phyloP scores from a whole-genome alignment of 2,113 vertebrate species.

The Antechinus flavipes region DNA sequence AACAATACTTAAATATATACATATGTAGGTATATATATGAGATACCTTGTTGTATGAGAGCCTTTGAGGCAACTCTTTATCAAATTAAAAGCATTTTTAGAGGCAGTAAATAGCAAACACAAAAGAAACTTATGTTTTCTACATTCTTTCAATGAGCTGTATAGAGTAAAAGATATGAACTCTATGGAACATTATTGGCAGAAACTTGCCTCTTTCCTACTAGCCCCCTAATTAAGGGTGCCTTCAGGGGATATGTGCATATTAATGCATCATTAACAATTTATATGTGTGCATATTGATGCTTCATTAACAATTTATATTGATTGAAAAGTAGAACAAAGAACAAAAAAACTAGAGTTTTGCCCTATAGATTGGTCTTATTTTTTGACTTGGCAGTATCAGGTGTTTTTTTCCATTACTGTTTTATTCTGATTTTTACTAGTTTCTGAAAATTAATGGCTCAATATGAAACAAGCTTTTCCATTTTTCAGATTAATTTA shows the following conservation, averaged over 20 bases:
- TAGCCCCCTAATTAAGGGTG: neutral
- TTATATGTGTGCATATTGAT: neutral
- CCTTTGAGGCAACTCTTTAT: neutral
- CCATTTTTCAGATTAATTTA: neutral
- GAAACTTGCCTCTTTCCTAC: neutral
- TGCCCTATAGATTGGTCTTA: neutral
- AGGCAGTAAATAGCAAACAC: neutral
- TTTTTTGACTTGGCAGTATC: neutral
- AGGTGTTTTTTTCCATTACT: neutral
- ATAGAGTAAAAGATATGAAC: neutral
- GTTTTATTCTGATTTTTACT: neutral
- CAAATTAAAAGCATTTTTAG: neutral
- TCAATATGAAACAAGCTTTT: neutral
- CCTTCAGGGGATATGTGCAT: neutral
- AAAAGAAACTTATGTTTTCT: neutral
- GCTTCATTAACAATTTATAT: neutral
- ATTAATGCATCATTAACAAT: neutral
- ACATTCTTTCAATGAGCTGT: neutral
- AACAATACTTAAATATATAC: neutral
- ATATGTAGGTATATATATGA: too few species aligned
- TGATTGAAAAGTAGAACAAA: neutral
- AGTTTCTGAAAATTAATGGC: neutral
- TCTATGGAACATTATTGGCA: neutral
- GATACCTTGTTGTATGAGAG: neutral
- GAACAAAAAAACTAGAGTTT: neutral